Conservation (phyloP, 2,113 vertebrate genomes). For the Gallinago media region DNA sequence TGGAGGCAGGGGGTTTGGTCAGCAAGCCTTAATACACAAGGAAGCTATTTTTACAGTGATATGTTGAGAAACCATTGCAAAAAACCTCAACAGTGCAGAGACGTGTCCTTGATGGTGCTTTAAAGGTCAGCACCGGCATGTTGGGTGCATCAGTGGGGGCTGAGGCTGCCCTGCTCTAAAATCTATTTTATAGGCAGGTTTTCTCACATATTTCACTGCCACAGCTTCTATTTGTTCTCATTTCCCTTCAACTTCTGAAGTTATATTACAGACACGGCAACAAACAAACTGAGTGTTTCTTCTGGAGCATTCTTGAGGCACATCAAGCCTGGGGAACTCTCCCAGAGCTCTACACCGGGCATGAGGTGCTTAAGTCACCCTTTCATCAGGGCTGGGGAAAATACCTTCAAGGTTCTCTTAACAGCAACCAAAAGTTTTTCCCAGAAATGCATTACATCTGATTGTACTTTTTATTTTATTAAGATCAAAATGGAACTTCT, state of each 20-base stretch:
- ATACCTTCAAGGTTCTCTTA: background rate
- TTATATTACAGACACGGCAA: background rate
- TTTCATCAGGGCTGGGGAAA: background rate
- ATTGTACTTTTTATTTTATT: background rate
- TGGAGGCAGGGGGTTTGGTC: background rate
- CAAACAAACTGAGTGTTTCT: background rate
- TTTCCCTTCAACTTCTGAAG: background rate
- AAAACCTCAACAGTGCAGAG: background rate
- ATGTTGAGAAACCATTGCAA: background rate
- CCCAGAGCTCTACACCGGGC: background rate
- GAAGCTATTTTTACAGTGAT: background rate
- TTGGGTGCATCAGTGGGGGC: fast-evolving
- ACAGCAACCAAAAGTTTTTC: background rate
- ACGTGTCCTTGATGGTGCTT: background rate
- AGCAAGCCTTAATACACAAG: background rate
- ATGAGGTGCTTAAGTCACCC: background rate
- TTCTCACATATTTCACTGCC: background rate
- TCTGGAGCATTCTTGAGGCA: background rate
- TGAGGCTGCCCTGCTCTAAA: background rate
- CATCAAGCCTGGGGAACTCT: background rate
- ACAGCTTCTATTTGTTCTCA: fast-evolving
- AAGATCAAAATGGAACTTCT: background rate
- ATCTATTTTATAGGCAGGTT: background rate
- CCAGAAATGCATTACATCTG: background rate
- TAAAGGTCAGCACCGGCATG: fast-evolving